Conservation (phyloP, 2,113 vertebrate genomes). For the Periophthalmus modestus region DNA sequence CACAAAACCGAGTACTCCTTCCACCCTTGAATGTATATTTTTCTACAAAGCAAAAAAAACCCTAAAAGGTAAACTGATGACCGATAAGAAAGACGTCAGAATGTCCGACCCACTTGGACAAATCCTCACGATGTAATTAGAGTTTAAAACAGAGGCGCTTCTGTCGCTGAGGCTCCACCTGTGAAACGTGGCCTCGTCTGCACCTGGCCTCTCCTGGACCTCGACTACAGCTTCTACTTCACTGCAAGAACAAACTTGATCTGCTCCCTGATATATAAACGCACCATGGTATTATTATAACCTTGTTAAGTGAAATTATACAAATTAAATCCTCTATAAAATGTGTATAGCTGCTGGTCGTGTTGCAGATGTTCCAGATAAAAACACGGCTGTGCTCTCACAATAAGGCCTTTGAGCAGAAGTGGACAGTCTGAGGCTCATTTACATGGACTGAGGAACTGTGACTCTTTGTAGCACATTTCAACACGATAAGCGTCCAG, state of each 20-base stretch:
- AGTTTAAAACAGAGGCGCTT: neutral
- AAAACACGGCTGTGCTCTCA: constrained; percentile 55
- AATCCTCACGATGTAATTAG: neutral
- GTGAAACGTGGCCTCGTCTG: neutral
- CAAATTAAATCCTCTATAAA: neutral
- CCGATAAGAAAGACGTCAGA: neutral
- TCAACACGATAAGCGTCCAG: constrained; percentile 29
- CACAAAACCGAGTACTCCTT: neutral
- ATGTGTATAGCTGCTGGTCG: neutral
- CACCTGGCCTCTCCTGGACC: neutral
- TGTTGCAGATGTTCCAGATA: constrained; percentile 41
- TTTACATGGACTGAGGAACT: constrained; percentile 70
- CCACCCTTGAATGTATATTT: too few relatives aligned
- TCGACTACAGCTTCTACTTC: neutral
- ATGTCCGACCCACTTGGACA: neutral
- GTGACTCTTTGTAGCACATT: constrained; percentile 64
- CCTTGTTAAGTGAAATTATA: neutral
- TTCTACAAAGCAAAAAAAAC: too few relatives aligned
- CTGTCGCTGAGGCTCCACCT: neutral
- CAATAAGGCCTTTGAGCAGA: constrained; percentile 68
- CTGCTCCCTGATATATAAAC: neutral
- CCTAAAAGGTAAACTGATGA: neutral
- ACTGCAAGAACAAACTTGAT: neutral
- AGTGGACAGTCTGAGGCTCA: constrained; percentile 56
- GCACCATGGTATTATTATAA: too few relatives aligned